phyloP scores from a whole-genome alignment of 2,113 vertebrate genomes.

The Macquaria australasica region DNA sequence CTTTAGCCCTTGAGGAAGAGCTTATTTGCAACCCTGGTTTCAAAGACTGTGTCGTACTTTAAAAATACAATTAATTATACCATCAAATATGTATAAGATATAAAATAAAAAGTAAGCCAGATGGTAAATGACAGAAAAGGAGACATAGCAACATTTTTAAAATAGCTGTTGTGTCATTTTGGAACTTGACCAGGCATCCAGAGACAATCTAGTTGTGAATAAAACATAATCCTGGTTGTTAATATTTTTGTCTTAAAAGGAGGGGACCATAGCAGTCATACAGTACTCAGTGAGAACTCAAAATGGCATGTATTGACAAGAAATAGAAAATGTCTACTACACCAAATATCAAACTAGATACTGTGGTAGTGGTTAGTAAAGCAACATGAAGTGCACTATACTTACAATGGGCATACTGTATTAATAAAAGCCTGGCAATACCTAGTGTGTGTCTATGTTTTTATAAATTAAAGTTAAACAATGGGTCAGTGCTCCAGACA shows the following conservation, averaged over 20 bases:
- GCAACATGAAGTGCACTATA: not conserved
- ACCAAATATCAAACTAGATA: not conserved
- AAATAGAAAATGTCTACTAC: not conserved
- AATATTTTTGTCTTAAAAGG: not conserved
- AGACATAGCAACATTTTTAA: not conserved
- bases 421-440: not conserved
- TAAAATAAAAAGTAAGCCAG: not conserved
- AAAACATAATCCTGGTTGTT: not conserved
- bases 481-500: too few species aligned
- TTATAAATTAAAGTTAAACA: not conserved
- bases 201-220: not conserved
- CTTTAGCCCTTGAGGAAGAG: constrained; percentile 4
- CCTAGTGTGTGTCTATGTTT: not conserved
- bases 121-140: not conserved
- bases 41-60: not conserved
- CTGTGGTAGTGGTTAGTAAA: not conserved
- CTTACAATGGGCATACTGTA: not conserved
- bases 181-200: not conserved
- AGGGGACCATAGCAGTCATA: not conserved
- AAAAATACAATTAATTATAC: constrained; percentile 2
- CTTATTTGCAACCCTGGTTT: not conserved
- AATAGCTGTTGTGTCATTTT: not conserved
- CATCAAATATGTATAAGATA: constrained; percentile 4
- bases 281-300: not conserved
- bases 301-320: not conserved